Evolutionary conservation across 2,113 vertebrate species (phyloP).

Genomic region (Syngnathus floridae): DNA sequence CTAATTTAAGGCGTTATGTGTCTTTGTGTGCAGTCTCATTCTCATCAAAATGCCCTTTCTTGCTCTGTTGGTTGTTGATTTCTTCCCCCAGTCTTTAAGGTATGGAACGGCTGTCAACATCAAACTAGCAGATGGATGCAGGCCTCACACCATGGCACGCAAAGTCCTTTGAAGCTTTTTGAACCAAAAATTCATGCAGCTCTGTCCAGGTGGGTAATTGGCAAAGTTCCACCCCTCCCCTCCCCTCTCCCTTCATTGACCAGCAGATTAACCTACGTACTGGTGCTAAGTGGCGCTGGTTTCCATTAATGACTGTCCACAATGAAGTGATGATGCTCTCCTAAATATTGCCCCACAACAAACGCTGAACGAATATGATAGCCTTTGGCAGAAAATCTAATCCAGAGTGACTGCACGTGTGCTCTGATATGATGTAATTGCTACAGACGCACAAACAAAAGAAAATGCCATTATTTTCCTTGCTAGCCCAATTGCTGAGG

Average conservation of each 20-base stretch:
- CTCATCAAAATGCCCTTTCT: constrained; percentile 20
- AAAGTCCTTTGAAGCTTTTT: constrained; percentile 37
- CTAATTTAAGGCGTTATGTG: constrained; percentile 54
- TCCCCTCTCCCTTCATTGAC: constrained; percentile 58
- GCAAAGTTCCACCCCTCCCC: constrained; percentile 39
- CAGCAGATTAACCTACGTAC: constrained; percentile 69
- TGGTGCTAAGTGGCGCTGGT: constrained; percentile 65
- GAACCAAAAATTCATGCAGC: constrained; percentile 16
- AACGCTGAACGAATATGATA: constrained; percentile 58
- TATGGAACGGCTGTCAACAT: constrained; percentile 44
- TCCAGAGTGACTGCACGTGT: constrained; percentile 53
- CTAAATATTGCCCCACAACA: constrained; percentile 54
- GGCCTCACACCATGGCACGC: constrained; percentile 54
- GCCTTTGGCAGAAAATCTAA: constrained; percentile 65
- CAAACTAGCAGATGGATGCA: constrained; percentile 47
- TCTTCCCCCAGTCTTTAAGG: constrained; percentile 43
- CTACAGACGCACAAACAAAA: not conserved
- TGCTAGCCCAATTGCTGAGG: too few relatives aligned
- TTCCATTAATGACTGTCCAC: constrained; percentile 65
- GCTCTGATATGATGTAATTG: constrained; percentile 35
- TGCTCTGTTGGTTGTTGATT: constrained; percentile 16
- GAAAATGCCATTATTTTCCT: too few relatives aligned
- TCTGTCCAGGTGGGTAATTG: constrained; percentile 57
- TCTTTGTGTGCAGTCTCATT: constrained; percentile 58
- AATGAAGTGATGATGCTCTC: constrained; percentile 70